Evolutionary conservation across 2,797 vertebrate species (phyloP), one percentile per base, ranked within the genome.

Genomic region (Oreonectes daqikongensis): DNA sequence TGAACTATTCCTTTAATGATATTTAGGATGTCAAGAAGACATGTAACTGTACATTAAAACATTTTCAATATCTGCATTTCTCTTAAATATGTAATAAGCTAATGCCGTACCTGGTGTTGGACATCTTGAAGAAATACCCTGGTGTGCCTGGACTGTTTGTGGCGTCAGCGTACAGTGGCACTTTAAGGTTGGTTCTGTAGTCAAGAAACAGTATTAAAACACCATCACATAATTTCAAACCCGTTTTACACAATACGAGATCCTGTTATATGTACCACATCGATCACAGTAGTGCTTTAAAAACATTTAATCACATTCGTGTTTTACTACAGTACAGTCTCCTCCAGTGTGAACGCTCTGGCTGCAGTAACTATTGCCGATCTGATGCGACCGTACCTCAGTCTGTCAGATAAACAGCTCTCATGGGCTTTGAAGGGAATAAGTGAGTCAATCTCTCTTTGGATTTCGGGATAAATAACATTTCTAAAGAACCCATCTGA

Each of bases 301-400:
- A 55, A 55, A 55, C 20, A 4, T 17, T 24, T 48, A 6, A 50
- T 15, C 7, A 24, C 18, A 28, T 38, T 32, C 3, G 40, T 50
- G 20, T 65, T 32, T 46, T 3, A 17, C 69, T 75, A 4, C 82
- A 99, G 97, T 88, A 98, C 96, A 0, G 96, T 97, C 84, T 99
- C 97, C 18, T 98, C 97, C 87, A 96, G 96, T 83, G 95, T 99
- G 82, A 99, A 96, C 24, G 95, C 96, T 14, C 85, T 99, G 82
- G 92, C 96, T 70, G 93, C 97, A 0, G 97, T 99, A 35, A 97
- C 96, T 0, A 88, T 97, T 0, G 94, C 96, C 89, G 97, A 99
- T 72, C 84, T 98, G 52, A 86, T 98, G 76, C 95, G 86, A 84
- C 96, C 96, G 0, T 35, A 85, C 85, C 88, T 90, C 69, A 90